These are phyloP conservation scores for Aphelenchoides fujianensis DNA, from an alignment of 1,140 invertebrate species.

Conservation along the genomic window DNA sequence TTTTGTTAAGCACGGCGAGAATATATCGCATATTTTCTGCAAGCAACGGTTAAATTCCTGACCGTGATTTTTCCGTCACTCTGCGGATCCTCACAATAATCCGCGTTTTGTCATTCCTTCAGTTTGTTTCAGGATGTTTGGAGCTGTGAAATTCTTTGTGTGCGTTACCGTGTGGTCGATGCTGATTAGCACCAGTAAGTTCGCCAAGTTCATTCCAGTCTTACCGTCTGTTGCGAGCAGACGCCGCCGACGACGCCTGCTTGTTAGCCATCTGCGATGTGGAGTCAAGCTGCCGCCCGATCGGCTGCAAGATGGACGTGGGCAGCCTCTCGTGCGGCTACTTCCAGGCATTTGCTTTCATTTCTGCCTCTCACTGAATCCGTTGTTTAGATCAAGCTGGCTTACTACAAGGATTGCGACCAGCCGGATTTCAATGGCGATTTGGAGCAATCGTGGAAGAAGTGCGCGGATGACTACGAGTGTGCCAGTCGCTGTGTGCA, in stretches of 20 bases:
- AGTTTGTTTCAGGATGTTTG: neutral
- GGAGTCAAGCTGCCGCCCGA: slow-evolving; percentile 34
- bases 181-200: neutral
- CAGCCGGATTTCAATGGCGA: no score
- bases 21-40: no score
- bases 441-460: no score
- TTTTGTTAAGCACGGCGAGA: no score
- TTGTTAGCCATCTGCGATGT: slow-evolving; percentile 15
- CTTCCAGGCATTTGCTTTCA: slow-evolving; percentile 48
- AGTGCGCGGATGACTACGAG: slow-evolving; percentile 55
- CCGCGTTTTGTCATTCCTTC: neutral
- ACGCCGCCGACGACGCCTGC: neutral
- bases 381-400: slow-evolving; percentile 49
- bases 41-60: no score
- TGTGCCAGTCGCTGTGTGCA: slow-evolving; percentile 60
- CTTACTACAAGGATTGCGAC: slow-evolving; percentile 60
- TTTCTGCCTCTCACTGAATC: neutral
- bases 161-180: neutral
- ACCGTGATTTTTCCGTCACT: no score
- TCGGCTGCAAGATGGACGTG: slow-evolving; percentile 59
- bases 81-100: no score
- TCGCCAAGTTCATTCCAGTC: neutral
- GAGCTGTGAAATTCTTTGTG: neutral
- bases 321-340: slow-evolving; percentile 62
- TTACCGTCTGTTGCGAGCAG: neutral